These are phyloP conservation scores for Lasioglossum lativentre DNA, from an alignment of 2,888 invertebrate species.

Conservation along the genomic window DNA sequence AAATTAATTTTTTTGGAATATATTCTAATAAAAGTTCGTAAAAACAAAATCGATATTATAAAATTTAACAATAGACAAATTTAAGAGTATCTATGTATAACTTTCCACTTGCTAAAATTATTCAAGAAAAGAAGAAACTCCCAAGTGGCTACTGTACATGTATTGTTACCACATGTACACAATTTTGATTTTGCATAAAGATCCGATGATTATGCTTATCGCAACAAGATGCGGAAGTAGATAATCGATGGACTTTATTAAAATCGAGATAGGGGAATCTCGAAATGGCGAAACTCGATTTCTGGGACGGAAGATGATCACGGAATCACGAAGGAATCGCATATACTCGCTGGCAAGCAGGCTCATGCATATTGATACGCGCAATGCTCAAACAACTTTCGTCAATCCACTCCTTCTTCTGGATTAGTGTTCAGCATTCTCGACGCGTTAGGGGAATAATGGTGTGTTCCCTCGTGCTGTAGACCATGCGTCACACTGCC, in stretches of 20 bases:
- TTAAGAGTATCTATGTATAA: not conserved
- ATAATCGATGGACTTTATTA: not conserved
- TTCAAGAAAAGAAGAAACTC: not conserved
- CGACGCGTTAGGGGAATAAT: conserved; percentile 54
- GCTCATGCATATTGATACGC: conserved; percentile 47
- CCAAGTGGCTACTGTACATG: not conserved
- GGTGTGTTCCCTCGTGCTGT: conserved; percentile 47
- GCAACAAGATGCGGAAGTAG: not conserved
- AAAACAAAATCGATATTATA: too few species aligned
- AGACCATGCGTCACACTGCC: conserved; percentile 56
- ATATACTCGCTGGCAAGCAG: not conserved
- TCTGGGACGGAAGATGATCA: conserved; percentile 31
- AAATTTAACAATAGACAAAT: too few species aligned
- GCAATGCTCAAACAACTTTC: conserved; percentile 41
- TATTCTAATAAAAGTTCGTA: too few species aligned
- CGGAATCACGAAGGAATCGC: conserved; percentile 24
- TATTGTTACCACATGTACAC: not conserved
- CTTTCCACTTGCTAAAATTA: not conserved
- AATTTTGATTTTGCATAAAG: not conserved
- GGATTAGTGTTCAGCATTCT: conserved; percentile 52
- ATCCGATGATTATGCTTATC: not conserved
- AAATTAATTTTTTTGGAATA: not conserved
- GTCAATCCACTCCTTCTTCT: conserved; percentile 28
- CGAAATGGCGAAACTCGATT: conserved; percentile 21
- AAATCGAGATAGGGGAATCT: not conserved